phyloP scores from a whole-genome alignment of 1,140 invertebrate species.

The Drosophila mojavensis region DNA sequence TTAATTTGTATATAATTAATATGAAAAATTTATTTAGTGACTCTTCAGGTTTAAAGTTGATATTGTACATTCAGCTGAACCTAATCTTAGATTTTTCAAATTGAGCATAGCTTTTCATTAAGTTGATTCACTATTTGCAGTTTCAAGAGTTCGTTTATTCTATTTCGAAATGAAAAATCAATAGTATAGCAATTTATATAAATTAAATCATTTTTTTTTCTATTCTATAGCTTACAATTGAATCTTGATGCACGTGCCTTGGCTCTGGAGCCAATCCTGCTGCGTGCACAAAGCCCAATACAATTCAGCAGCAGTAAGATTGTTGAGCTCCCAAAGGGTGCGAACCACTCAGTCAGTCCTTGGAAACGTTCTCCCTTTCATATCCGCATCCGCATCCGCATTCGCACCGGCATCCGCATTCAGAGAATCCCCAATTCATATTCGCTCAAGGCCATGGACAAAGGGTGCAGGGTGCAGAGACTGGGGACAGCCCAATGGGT shows the following conservation, averaged over 20 bases:
- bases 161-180: too few species aligned
- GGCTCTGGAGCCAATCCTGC: neutral
- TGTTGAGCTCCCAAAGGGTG: conserved; percentile 66
- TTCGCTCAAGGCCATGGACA: conserved; percentile 32
- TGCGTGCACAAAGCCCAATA: conserved; percentile 50
- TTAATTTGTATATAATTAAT: too few species aligned
- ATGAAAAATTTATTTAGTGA: too few species aligned
- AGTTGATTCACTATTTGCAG: too few species aligned
- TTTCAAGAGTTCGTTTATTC: too few species aligned
- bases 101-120: too few species aligned
- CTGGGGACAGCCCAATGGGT: conserved; percentile 56
- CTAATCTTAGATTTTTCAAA: too few species aligned
- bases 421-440: conserved; percentile 24
- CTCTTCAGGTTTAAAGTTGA: too few species aligned
- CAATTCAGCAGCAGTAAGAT: conserved; percentile 44
- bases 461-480: conserved; percentile 2
- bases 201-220: conserved; percentile 34
- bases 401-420: neutral
- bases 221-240: conserved; percentile 50
- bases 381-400: too few species aligned
- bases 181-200: too few species aligned
- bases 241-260: conserved; percentile 76
- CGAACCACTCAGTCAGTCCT: conserved; percentile 6
- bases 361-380: neutral
- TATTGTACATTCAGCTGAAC: too few species aligned